Evolutionary conservation across 2,113 vertebrate species (phyloP).

Genomic region (Atherinomorus stipes): DNA sequence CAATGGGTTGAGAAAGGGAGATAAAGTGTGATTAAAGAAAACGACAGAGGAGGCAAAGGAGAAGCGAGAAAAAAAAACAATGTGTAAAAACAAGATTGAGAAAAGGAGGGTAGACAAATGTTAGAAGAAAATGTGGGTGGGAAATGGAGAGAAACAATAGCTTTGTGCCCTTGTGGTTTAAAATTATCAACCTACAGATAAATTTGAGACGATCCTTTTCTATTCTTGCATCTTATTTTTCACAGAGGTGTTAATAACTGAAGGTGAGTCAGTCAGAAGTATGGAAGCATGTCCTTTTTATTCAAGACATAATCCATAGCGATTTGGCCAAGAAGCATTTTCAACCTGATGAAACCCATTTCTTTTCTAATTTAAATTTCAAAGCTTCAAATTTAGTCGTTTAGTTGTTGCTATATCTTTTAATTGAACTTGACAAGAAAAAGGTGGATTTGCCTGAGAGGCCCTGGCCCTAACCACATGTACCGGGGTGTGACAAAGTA

Average conservation of each 20-base stretch:
- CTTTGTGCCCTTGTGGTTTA: slow-evolving; percentile 22
- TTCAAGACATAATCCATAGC: neutral
- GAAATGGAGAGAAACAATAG: slow-evolving; percentile 25
- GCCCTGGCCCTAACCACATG: neutral
- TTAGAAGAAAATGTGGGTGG: slow-evolving; percentile 33
- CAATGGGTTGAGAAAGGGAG: slow-evolving; percentile 46
- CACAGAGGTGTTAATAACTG: slow-evolving; percentile 19
- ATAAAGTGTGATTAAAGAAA: slow-evolving; percentile 66
- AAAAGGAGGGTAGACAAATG: slow-evolving; percentile 9
- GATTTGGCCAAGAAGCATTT: neutral
- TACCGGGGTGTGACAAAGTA: too few relatives aligned
- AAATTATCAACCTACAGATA: slow-evolving; percentile 32
- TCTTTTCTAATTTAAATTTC: neutral
- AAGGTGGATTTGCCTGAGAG: neutral
- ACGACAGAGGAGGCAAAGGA: slow-evolving; percentile 40
- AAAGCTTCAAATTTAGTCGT: too few relatives aligned
- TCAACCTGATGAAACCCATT: neutral
- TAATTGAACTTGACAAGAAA: too few relatives aligned
- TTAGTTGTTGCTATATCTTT: neutral
- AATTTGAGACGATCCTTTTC: slow-evolving; percentile 21
- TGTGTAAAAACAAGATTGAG: slow-evolving; percentile 32
- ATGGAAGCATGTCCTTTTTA: slow-evolving; percentile 1
- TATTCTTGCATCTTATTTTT: slow-evolving; percentile 38
- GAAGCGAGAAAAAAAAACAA: slow-evolving; percentile 32
- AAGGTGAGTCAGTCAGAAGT: slow-evolving; percentile 34